Percentiles rank a stretch among this genome's conserved stretches.
These are phyloP conservation scores for Zaprionus capensis DNA, from an alignment of 1,140 invertebrate species.

Conservation along the genomic window DNA sequence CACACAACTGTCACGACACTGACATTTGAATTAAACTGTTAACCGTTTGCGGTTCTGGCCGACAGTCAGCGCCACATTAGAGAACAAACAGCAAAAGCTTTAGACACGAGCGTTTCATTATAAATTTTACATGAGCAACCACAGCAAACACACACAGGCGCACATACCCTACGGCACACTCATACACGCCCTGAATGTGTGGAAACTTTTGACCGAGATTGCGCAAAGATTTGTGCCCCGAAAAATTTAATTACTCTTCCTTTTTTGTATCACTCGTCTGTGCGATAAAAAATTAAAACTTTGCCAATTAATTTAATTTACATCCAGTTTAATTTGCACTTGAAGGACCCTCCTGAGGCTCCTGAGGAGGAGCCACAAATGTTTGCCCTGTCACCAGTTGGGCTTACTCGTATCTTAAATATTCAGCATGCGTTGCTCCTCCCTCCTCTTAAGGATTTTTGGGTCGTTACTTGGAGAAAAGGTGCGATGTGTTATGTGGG, in stretches of 20 bases:
- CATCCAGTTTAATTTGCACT: slow-evolving; percentile 50
- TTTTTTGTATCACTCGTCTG: slow-evolving; percentile 25
- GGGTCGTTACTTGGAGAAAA: slow-evolving; percentile 10
- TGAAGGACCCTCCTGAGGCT: slow-evolving; percentile 42
- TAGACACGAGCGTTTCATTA: slow-evolving; percentile 48
- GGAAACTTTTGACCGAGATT: slow-evolving; percentile 61
- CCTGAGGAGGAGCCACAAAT: slow-evolving; percentile 36
- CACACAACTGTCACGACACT: slow-evolving; percentile 31
- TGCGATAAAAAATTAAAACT: slow-evolving; percentile 73
- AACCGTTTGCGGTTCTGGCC: slow-evolving; percentile 49
- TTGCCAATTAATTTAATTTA: slow-evolving; percentile 79
- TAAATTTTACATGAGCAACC: slow-evolving; percentile 69
- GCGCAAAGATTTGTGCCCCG: slow-evolving; percentile 60
- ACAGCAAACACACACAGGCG: slow-evolving; percentile 26
- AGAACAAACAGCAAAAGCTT: slow-evolving; percentile 35
- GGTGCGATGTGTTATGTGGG: slow-evolving; percentile 9
- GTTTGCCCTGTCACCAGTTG: slow-evolving; percentile 27
- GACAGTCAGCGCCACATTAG: slow-evolving; percentile 51
- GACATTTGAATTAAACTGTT: slow-evolving; percentile 72
- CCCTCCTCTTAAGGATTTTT: background rate
- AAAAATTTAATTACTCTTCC: slow-evolving; percentile 67
- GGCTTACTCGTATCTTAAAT: background rate
- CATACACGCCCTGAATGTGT: slow-evolving; percentile 14
- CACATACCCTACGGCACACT: slow-evolving; percentile 3
- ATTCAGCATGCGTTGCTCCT: background rate